Percentiles rank a stretch among this genome's conserved stretches.
These are phyloP conservation scores for Momotus momota DNA, from an alignment of 2,797 vertebrate genomes.

Conservation along the genomic window DNA sequence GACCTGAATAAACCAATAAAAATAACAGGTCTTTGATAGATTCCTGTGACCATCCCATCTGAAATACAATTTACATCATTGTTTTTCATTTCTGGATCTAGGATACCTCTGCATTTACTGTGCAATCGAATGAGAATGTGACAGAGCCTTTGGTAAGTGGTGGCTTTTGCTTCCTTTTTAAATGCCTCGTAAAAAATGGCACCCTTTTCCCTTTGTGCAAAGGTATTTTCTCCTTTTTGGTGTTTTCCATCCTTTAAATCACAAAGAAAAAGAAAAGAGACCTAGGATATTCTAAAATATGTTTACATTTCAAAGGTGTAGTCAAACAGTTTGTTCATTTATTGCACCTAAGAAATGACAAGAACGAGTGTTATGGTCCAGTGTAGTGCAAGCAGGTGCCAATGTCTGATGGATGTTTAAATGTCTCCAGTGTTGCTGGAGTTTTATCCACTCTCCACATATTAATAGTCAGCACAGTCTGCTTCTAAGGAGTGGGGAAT, in stretches of 20 bases:
- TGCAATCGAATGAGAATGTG: conserved; percentile 74
- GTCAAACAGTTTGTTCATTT: not conserved
- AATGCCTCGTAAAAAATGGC: not conserved
- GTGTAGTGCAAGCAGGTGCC: not conserved
- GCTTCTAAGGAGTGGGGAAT: not conserved
- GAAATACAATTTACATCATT: not conserved
- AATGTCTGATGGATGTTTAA: accelerated
- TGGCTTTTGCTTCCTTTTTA: not conserved
- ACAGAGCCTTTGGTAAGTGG: conserved; percentile 71
- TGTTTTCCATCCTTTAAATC: not conserved
- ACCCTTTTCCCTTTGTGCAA: not conserved
- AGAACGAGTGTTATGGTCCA: not conserved
- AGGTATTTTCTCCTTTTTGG: not conserved
- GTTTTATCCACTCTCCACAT: not conserved
- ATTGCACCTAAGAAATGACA: not conserved
- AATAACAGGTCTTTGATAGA: not conserved
- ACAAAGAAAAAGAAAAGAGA: not conserved
- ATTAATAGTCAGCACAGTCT: not conserved
- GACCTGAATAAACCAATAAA: not conserved
- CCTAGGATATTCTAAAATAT: not conserved
- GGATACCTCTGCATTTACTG: conserved; percentile 74
- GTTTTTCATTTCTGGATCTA: conserved; percentile 44
- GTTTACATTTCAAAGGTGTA: not conserved
- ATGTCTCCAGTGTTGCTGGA: not conserved
- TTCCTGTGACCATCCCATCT: not conserved